These are phyloP conservation scores for Myripristis jacobus DNA, from an alignment of 2,797 vertebrate species.

Conservation along the genomic window DNA sequence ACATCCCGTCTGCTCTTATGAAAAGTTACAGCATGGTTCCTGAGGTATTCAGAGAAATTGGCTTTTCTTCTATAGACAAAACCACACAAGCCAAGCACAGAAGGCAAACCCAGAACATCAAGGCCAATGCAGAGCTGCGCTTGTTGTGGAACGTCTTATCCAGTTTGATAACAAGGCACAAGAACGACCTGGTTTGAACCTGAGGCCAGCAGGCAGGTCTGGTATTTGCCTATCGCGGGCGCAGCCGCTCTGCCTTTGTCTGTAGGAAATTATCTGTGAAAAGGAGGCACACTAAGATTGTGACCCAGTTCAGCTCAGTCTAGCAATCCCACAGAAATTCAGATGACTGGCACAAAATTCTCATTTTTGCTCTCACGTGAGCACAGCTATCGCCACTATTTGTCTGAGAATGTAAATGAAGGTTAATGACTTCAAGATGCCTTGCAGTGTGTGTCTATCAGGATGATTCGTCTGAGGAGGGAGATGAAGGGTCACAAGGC, in stretches of 20 bases:
- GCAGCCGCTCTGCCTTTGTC: constrained; percentile 5
- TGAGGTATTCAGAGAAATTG: constrained; percentile 55
- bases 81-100: neutral
- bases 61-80: too few species aligned
- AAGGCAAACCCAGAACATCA: neutral
- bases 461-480: neutral
- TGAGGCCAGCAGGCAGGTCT: neutral
- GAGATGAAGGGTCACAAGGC: constrained; percentile 74
- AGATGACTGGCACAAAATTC: neutral
- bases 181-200: constrained; percentile 14
- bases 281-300: constrained; percentile 3
- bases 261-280: constrained; percentile 21
- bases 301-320: too few species aligned
- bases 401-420: constrained; percentile 46
- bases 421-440: neutral
- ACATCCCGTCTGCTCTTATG: neutral
- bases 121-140: neutral
- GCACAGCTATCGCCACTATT: neutral
- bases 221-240: neutral
- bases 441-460: neutral
- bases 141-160: neutral
- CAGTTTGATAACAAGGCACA: constrained; percentile 24
- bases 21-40: constrained; percentile 5
- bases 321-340: neutral
- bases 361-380: neutral